Conservation (phyloP, 1,140 invertebrate genomes). For the Globodera rostochiensis region DNA sequence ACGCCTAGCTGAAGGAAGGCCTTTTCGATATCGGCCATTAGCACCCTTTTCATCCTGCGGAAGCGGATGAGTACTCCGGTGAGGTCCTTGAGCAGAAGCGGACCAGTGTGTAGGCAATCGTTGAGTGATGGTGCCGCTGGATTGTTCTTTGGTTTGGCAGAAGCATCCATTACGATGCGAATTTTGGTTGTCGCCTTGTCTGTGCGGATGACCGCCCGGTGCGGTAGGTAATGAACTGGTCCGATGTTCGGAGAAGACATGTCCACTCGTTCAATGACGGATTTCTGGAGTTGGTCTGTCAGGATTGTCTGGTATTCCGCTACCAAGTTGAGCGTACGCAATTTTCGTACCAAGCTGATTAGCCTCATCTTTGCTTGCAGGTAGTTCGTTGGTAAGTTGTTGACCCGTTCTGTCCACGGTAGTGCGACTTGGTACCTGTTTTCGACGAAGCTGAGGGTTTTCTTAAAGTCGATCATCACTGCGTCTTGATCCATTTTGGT, state of each 20-base stretch:
- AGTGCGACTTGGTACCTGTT: neutral
- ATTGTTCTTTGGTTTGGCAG: neutral
- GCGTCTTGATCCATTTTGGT: neutral
- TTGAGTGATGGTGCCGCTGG: neutral
- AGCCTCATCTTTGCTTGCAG: neutral
- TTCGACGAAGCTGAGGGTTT: neutral
- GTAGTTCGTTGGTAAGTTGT: neutral
- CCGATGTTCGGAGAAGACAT: too few species aligned
- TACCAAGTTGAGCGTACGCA: neutral
- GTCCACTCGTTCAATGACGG: neutral
- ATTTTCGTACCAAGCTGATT: neutral
- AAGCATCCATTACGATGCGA: neutral
- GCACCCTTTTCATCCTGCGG: neutral
- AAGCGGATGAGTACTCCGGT: neutral
- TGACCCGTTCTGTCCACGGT: neutral
- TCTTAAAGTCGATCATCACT: neutral
- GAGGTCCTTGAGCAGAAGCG: neutral
- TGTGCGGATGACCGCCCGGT: too few species aligned
- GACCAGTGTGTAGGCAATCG: constrained; percentile 8
- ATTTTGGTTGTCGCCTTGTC: too few species aligned
- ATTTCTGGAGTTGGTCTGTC: neutral
- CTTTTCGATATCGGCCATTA: constrained; percentile 24
- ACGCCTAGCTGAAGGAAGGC: constrained; percentile 26
- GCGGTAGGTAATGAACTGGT: too few species aligned
- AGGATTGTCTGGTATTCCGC: neutral